phyloP scores from a whole-genome alignment of 1,140 invertebrate species.

The Cyphomyrmex costatus region DNA sequence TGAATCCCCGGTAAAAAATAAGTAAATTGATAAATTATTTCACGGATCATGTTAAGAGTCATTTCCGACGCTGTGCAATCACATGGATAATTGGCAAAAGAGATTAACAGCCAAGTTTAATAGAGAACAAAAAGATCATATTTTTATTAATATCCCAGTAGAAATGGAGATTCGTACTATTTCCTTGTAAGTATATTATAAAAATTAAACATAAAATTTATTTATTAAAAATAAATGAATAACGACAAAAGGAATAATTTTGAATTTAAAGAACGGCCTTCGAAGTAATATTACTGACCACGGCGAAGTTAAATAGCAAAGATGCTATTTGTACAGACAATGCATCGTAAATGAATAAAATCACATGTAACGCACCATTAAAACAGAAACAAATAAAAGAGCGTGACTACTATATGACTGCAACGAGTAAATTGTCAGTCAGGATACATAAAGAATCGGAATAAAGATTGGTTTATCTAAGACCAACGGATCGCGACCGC shows the following conservation, averaged over 20 bases:
- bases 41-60: neutral
- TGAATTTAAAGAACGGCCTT: neutral
- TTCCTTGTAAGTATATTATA: neutral
- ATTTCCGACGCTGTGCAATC: conserved; percentile 22
- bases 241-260: conserved; percentile 11
- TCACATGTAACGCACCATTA: conserved; percentile 40
- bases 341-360: conserved; percentile 51
- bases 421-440: conserved; percentile 4
- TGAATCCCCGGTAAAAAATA: conserved; percentile 24
- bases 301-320: neutral
- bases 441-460: conserved; percentile 50
- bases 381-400: conserved; percentile 30
- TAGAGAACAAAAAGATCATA: conserved; percentile 5
- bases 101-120: neutral
- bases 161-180: neutral
- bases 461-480: conserved; percentile 4
- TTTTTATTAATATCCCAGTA: neutral
- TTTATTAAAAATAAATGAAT: conserved; percentile 20
- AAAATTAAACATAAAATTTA: neutral
- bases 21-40: conserved; percentile 37
- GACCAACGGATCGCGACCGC: neutral
- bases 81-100: conserved; percentile 6
- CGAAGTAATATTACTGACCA: neutral
- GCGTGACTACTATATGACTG: neutral
- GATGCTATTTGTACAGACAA: conserved; percentile 48